Conservation (phyloP, 2,797 vertebrate genomes). For the Lepus oiostolus region DNA sequence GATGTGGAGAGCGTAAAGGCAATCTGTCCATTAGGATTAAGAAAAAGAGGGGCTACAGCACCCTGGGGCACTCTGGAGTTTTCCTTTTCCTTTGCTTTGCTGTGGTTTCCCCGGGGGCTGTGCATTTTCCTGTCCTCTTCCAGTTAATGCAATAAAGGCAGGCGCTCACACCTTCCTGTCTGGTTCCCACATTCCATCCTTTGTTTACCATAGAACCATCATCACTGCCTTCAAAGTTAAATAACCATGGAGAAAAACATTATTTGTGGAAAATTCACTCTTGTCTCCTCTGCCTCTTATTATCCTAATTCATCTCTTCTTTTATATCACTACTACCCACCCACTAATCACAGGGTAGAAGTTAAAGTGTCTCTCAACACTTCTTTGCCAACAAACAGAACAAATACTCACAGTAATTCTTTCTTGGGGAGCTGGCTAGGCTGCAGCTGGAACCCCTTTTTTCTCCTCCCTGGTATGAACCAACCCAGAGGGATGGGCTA, state of each 20-base stretch:
- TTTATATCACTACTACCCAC: conserved; percentile 75
- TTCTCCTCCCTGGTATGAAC: conserved; percentile 50
- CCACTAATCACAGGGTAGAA: conserved; percentile 88
- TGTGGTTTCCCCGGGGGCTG: conserved; percentile 46
- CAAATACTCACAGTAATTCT: conserved; percentile 71
- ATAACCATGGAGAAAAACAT: conserved; percentile 83
- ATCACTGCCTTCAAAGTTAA: conserved; percentile 79
- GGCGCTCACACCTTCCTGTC: conserved; percentile 61
- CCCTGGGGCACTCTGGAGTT: neutral
- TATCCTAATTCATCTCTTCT: conserved; percentile 81
- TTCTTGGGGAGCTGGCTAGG: conserved; percentile 75
- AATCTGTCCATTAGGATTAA: neutral
- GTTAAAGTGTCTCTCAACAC: conserved; percentile 69
- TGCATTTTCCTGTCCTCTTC: conserved; percentile 52
- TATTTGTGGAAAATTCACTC: conserved; percentile 78
- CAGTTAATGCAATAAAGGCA: conserved; percentile 66
- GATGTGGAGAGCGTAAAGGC: neutral
- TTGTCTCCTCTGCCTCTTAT: conserved; percentile 72
- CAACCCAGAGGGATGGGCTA: conserved; percentile 55
- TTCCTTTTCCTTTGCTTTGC: conserved; percentile 8
- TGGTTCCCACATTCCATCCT: conserved; percentile 64
- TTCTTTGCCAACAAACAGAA: conserved; percentile 80
- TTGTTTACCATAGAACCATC: conserved; percentile 66
- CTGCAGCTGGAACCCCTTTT: conserved; percentile 68
- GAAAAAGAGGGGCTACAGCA: neutral